Base-by-base conservation (phyloP, 2,797 vertebrate species). In the Macropus fuliginosus region DNA sequence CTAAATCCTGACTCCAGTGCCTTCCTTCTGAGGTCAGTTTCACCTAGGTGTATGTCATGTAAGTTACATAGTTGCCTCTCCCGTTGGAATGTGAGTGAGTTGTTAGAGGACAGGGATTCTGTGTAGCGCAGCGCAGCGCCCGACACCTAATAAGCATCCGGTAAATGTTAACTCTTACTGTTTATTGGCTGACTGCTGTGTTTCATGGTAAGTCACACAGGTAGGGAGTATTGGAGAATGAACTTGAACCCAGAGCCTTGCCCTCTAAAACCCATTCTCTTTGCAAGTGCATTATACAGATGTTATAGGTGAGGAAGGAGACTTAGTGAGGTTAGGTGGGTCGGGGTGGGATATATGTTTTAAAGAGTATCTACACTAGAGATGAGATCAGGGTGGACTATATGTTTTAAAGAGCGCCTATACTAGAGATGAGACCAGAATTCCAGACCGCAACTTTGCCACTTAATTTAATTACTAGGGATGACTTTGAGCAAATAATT, bases 201-300 rank as follows among this genome's bases (percentile, higher is more conserved):
- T 12, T 10, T 29, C 10, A 2, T 1, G 28, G 27, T 29, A 29
- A 9, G 28, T 12, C 29, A 6, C 34, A 8, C n/a, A 2, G 1
- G 5, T 74, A 74, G 62, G 62, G 16, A 74, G 66, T 74, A 5
- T 74, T 40, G 66, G n/a, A 74, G 66, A n/a, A 5, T 40, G 18
- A 74, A 40, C 66, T 74, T 40, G 66, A 74, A 74, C 66, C n/a
- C 66, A 74, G n/a, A 74, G 66, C 62, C 34, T 66, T n/a, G 62
- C 14, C 4, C 34, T 34, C 59, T 34, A 34, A 62, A 62, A n/a
- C 14, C 34, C 4, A 18, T 6, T n/a, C 5, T 34, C 5, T 40
- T 18, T n/a, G 62, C n/a, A n/a, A 40, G n/a, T 74, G 62, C 14
- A 40, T 74, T 74, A 18, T 40, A 8, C 9, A n/a, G 16, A 66